phyloP scores from a whole-genome alignment of 2,888 invertebrate species.

The Punctoribates punctum region DNA sequence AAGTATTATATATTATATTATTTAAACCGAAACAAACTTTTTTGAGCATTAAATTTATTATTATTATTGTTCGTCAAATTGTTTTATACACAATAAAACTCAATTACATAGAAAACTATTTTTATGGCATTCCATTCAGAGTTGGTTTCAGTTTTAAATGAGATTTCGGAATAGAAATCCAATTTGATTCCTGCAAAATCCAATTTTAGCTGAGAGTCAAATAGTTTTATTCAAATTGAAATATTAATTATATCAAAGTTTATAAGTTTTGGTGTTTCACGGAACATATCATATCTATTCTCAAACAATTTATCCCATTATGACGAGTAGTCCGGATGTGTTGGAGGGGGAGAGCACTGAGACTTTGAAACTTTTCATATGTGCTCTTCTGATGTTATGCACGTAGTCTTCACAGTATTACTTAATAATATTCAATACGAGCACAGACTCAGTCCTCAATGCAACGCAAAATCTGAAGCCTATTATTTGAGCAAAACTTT shows the following conservation, averaged over 20 bases:
- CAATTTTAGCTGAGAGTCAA: neutral
- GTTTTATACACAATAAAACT: neutral
- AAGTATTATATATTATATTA: neutral
- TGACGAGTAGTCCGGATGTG: conserved; percentile 26
- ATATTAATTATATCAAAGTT: conserved; percentile 9
- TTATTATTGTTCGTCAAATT: neutral
- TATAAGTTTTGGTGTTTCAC: conserved; percentile 1
- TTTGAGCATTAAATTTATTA: neutral
- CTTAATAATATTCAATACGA: no score
- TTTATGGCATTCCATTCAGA: neutral
- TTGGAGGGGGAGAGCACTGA: neutral
- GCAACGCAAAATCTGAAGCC: conserved; percentile 15
- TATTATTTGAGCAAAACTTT: conserved; percentile 14
- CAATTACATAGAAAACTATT: neutral
- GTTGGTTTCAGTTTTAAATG: no score
- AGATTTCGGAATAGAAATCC: no score
- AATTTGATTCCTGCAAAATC: no score
- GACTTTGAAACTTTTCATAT: conserved; percentile 22
- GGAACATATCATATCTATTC: conserved; percentile 14
- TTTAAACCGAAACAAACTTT: no score
- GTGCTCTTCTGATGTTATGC: conserved; percentile 11
- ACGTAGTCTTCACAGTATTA: neutral
- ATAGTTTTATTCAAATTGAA: conserved; percentile 5
- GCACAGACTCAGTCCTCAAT: neutral
- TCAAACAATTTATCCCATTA: conserved; percentile 23